These are phyloP conservation scores for Archilochus colubris DNA, from an alignment of 2,113 vertebrate species.

Conservation along the genomic window DNA sequence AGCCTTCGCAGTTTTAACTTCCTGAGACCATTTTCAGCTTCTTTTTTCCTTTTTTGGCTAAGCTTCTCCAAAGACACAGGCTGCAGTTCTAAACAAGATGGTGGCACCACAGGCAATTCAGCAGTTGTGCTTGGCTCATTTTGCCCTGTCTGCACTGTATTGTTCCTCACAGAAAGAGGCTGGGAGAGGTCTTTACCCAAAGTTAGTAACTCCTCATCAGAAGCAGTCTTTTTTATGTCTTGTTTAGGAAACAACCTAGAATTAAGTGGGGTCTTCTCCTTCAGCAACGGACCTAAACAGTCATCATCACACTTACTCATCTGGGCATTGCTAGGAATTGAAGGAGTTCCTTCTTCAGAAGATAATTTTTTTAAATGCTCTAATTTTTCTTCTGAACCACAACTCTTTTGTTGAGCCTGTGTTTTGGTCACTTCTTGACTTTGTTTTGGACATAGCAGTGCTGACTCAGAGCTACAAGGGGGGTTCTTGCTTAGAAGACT, in stretches of 20 bases:
- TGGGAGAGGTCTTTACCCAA: slow-evolving; percentile 74
- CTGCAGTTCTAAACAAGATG: slow-evolving; percentile 65
- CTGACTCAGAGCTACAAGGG: slow-evolving; percentile 75
- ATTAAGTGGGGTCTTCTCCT: slow-evolving; percentile 63
- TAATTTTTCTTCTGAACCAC: slow-evolving; percentile 54
- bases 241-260: slow-evolving; percentile 74
- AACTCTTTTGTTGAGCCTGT: slow-evolving; percentile 61
- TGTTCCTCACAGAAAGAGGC: slow-evolving; percentile 74
- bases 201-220: slow-evolving; percentile 80
- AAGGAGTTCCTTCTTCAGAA: slow-evolving; percentile 72
- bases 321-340: slow-evolving; percentile 2
- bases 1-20: slow-evolving; percentile 80
- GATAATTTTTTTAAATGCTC: slow-evolving; percentile 44
- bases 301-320: slow-evolving; percentile 24
- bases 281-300: slow-evolving; percentile 50
- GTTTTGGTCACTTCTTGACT: slow-evolving; percentile 60
- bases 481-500: slow-evolving; percentile 33
- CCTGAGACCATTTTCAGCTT: slow-evolving; percentile 72
- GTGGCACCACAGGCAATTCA: slow-evolving; percentile 73
- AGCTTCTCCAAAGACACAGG: slow-evolving; percentile 58
- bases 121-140: slow-evolving; percentile 73
- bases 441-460: slow-evolving; percentile 62
- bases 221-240: slow-evolving; percentile 67
- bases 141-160: slow-evolving; percentile 74
- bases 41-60: slow-evolving; percentile 64